Conservation (phyloP, 2,888 invertebrate species). For the Alentia gelatinosa region DNA sequence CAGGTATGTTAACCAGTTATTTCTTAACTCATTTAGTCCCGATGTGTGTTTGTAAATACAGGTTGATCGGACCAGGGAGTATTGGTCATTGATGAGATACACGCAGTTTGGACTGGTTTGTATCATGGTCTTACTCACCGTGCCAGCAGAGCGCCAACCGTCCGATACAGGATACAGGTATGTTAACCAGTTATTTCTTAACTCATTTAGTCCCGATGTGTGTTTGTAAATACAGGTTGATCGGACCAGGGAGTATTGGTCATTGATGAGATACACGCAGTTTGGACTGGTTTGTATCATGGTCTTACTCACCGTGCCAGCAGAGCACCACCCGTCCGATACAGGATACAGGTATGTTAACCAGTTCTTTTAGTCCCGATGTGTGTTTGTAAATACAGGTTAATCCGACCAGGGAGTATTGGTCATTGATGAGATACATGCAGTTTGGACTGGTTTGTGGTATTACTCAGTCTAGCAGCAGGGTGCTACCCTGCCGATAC, state of each 20-base stretch:
- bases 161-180: neutral
- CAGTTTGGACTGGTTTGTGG: neutral
- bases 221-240: too few species aligned
- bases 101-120: neutral
- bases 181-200: too few species aligned
- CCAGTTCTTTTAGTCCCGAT: too few species aligned
- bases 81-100: neutral
- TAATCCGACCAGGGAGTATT: too few species aligned
- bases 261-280: neutral
- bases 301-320: neutral
- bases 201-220: too few species aligned
- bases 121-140: neutral
- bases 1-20: neutral
- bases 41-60: too few species aligned
- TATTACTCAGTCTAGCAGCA: neutral
- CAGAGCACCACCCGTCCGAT: neutral
- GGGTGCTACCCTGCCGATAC: neutral
- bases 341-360: neutral
- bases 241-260: too few species aligned
- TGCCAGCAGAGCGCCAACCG: neutral
- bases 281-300: neutral
- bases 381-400: too few species aligned
- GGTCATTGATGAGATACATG: neutral
- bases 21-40: too few species aligned
- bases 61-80: too few species aligned